Evolutionary conservation across 2,888 invertebrate species (phyloP).

Genomic region (Drosophila melanocephala): DNA sequence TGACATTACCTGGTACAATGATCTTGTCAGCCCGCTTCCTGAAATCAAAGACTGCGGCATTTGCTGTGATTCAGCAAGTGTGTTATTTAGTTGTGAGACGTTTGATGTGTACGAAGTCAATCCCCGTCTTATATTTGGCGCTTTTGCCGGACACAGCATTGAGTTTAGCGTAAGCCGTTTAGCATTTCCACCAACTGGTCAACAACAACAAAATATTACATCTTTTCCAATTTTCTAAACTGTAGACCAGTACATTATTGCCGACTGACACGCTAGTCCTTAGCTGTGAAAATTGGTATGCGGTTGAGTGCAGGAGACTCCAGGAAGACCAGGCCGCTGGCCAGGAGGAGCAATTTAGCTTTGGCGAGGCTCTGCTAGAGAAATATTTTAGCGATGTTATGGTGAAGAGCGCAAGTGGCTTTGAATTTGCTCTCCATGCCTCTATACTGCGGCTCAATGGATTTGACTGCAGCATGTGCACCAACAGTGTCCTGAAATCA

Average conservation of each 20-base stretch:
- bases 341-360: constrained; percentile 87
- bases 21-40: constrained; percentile 85
- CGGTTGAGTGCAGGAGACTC: constrained; percentile 88
- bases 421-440: constrained; percentile 87
- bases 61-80: constrained; percentile 85
- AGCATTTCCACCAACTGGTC: neutral
- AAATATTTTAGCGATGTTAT: constrained; percentile 88
- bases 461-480: constrained; percentile 87
- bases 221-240: neutral
- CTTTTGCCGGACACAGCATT: constrained; percentile 89
- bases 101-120: constrained; percentile 87
- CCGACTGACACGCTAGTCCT: constrained; percentile 87
- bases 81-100: constrained; percentile 89
- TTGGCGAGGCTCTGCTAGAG: constrained; percentile 88
- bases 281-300: constrained; percentile 88
- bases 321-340: constrained; percentile 85
- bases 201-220: neutral
- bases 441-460: constrained; percentile 87
- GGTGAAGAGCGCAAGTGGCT: constrained; percentile 80
- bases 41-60: constrained; percentile 81
- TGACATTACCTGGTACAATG: constrained; percentile 88
- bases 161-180: constrained; percentile 87
- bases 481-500: constrained; percentile 26
- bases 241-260: constrained; percentile 86
- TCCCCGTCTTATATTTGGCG: constrained; percentile 87